Conservation (phyloP, 1,140 invertebrate species). For the Tetramorium alpestre region DNA sequence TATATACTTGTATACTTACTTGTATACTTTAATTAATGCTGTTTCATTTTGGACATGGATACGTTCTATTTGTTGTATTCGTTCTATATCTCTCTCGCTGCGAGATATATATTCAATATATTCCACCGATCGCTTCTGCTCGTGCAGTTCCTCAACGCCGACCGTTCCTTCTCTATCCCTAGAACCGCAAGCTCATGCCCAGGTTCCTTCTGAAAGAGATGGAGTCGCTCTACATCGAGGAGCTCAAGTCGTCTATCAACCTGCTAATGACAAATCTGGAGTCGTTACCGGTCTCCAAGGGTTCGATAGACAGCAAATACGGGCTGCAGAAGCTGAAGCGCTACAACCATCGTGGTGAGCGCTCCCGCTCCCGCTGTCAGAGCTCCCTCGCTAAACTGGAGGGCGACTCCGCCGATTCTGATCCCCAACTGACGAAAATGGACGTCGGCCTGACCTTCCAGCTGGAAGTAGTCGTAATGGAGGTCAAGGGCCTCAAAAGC, state of each 20-base stretch:
- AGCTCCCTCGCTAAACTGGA: conserved; percentile 97
- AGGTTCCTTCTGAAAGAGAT: conserved; percentile 99
- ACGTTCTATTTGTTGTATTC: background rate
- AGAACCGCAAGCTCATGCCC: conserved; percentile 99
- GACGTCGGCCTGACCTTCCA: conserved; percentile 99
- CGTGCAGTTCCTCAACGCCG: conserved; percentile 41
- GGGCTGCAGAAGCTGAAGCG: conserved; percentile 97
- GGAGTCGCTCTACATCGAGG: conserved; percentile 99
- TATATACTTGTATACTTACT: no score
- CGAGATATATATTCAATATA: background rate
- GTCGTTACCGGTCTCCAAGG: conserved; percentile 98
- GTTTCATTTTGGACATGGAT: conserved; percentile 35
- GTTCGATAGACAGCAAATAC: conserved; percentile 98
- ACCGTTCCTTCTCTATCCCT: conserved; percentile 47
- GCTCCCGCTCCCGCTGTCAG: conserved; percentile 88
- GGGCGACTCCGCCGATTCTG: conserved; percentile 95
- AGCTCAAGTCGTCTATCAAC: conserved; percentile 98
- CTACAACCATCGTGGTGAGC: conserved; percentile 92
- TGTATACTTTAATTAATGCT: background rate
- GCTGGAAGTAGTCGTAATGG: conserved; percentile 98
- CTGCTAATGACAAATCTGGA: conserved; percentile 99
- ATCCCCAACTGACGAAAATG: conserved; percentile 96
- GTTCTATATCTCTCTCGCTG: background rate
- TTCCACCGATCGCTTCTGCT: conserved; percentile 33
- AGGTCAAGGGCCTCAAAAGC: conserved; percentile 99